Evolutionary conservation across 2,113 vertebrate species (phyloP), one percentile per base, ranked within the genome.

Genomic region (Ariopsis seemanni): DNA sequence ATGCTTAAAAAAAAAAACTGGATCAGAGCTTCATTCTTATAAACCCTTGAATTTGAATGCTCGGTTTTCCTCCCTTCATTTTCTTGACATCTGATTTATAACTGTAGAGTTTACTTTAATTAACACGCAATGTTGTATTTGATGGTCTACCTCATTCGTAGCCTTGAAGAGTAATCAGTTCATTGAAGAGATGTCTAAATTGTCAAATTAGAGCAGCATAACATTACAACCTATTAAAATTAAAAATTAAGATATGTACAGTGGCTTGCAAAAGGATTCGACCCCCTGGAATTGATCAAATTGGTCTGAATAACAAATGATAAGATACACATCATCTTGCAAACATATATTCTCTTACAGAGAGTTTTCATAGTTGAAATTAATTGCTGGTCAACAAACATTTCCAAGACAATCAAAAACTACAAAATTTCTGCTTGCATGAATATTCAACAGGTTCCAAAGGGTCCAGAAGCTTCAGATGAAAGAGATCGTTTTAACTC

Each of bases 91-190:
- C 75, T 86, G 85, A 80, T 80, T 81, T 65, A 86, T 65, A 80
- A 78, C 60, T 79, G 52, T 67, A 86, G 48, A 34, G 75, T 86
- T 86, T 55, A 52, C 75, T 86, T 79, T 86, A 67, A 86, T 86
- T 79, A 86, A 55, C 75, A 18, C 7, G 53, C 75, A 65, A 50
- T 60, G 84, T 85, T 85, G 69, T 34, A 60, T 55, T 60, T 85
- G 83, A 69, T 85, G 72, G 34, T 85, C 74, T 60, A 55, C 69
- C 69, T 60, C 55, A 18, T 17, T 48, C 72, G n/a, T 60, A 15
- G 30, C 48, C 69, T 30, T 34, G 55, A 80, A 80, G 58, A 58
- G 10, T 25, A 42, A 60, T 82, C 57, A 82, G 18, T 22, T 82
- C 30, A 12, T 82, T 25, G 9, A 60, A 6, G 27, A 42, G 42